phyloP scores from a whole-genome alignment of 2,888 invertebrate genomes.

The Hypomecis atomaria region DNA sequence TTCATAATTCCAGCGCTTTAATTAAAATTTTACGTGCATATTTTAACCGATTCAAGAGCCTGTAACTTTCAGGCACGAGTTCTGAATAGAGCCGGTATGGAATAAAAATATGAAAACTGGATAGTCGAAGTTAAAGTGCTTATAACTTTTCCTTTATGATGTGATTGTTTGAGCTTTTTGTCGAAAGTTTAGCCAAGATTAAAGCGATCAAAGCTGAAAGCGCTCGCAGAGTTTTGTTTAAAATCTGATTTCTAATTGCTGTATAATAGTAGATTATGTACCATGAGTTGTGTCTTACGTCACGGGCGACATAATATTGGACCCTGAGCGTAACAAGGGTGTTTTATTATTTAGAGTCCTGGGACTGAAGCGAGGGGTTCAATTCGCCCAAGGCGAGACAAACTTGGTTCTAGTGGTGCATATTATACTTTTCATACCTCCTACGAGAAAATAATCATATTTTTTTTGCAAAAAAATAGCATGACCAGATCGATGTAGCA shows the following conservation, averaged over 20 bases:
- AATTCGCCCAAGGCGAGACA: too few relatives aligned
- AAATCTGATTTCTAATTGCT: not conserved
- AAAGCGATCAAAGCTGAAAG: not conserved
- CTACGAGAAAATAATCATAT: too few relatives aligned
- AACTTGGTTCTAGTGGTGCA: too few relatives aligned
- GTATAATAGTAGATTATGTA: too few relatives aligned
- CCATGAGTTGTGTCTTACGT: too few relatives aligned
- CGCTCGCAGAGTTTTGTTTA: not conserved
- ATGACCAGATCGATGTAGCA: too few relatives aligned
- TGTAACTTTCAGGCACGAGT: constrained; percentile 42
- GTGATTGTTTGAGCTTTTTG: constrained; percentile 15
- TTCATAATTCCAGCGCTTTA: constrained; percentile 65
- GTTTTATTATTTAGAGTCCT: too few relatives aligned
- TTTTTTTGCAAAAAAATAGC: too few relatives aligned
- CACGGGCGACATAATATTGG: too few relatives aligned
- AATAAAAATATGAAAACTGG: constrained; percentile 20
- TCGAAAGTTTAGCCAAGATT: not conserved
- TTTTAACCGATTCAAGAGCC: constrained; percentile 58
- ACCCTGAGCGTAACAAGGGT: too few relatives aligned
- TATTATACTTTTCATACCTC: too few relatives aligned
- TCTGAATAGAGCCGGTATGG: constrained; percentile 25
- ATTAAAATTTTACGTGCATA: constrained; percentile 68
- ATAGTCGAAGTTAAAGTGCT: constrained; percentile 10
- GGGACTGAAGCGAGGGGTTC: too few relatives aligned
- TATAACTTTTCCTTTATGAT: constrained; percentile 15